Evolutionary conservation across 2,113 vertebrate genomes (phyloP).

Genomic region (Archocentrus centrarchus): DNA sequence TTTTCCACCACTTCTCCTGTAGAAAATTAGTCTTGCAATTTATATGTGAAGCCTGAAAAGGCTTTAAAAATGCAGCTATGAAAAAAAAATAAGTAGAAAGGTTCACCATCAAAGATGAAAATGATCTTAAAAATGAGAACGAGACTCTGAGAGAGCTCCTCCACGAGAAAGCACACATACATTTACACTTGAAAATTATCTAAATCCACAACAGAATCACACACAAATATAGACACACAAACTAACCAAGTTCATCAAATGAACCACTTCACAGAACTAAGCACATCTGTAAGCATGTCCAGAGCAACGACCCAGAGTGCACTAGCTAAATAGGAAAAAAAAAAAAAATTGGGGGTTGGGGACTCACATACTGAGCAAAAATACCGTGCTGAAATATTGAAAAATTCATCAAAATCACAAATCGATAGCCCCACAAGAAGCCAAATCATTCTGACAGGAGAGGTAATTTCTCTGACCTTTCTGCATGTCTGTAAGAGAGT

Average conservation of each 20-base stretch:
- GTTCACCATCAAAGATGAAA: background rate
- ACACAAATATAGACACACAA: constrained; percentile 61
- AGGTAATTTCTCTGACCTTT: constrained; percentile 68
- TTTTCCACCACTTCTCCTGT: background rate
- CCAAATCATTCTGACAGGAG: constrained; percentile 32
- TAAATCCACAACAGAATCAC: constrained; percentile 26
- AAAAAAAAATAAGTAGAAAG: background rate
- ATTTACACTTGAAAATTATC: background rate
- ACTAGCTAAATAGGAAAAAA: constrained; percentile 50
- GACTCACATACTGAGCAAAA: constrained; percentile 23
- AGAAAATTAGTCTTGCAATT: background rate
- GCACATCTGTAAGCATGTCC: constrained; percentile 67
- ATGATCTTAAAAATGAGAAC: background rate
- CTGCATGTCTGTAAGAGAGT: constrained; percentile 46
- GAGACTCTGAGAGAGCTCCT: background rate
- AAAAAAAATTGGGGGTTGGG: background rate
- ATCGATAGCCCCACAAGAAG: constrained; percentile 40
- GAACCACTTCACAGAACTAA: constrained; percentile 66
- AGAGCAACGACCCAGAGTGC: constrained; percentile 57
- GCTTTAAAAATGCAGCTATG: background rate
- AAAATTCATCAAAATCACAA: constrained; percentile 42
- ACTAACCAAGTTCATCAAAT: constrained; percentile 75
- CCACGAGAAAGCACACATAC: background rate
- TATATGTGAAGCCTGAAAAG: background rate
- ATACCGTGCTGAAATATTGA: constrained; percentile 10